Evolutionary conservation across 2,797 vertebrate genomes (phyloP), one percentile per base, ranked within the genome.

Genomic region (Arnoldichthys spilopterus): DNA sequence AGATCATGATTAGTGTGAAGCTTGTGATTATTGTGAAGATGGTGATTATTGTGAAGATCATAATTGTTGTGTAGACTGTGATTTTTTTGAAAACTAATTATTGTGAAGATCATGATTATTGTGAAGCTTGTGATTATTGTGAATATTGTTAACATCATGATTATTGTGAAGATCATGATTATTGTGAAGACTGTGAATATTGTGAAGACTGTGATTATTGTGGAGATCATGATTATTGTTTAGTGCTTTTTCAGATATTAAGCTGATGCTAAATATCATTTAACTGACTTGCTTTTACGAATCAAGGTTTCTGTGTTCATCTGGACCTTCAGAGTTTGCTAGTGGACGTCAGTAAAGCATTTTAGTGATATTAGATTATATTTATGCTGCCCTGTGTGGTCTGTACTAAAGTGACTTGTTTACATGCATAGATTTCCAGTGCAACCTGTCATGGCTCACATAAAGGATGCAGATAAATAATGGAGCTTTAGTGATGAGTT

Each of bases 401-500:
- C 51, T 45, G 20, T 45, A 0, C 6, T 30, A n/a, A 51, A 69
- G 43, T 45, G 18, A 24, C 54, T 12, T 0, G 18, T 58, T 64
- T 78, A 37, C 51, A 40, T 67, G 40, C 11, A 1, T 8, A 49
- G 18, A 40, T 61, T 0, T 66, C 34, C n/a, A 0, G 15, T 26
- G 8, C 13, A 64, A 32, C 56, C 68, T 43, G 54, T 62, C 32
- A 9, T 37, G 51, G n/a, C 32, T 11, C 26, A 40, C 26, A 54
- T 56, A 56, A 34, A 20, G 51, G 24, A 16, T 13, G 2, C 12
- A 4, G 18, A 34, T 64, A 24, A 59, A 59, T 24, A 24, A 70
- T 37, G 18, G n/a, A 34, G 34, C 32, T 66, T 66, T 80, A 59
- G 45, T 28, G 74, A 54, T 49, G 67, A 69, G 30, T 72, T 79